Base-by-base conservation (phyloP, 2,113 vertebrate genomes). In the Eupsittula cactorum region DNA sequence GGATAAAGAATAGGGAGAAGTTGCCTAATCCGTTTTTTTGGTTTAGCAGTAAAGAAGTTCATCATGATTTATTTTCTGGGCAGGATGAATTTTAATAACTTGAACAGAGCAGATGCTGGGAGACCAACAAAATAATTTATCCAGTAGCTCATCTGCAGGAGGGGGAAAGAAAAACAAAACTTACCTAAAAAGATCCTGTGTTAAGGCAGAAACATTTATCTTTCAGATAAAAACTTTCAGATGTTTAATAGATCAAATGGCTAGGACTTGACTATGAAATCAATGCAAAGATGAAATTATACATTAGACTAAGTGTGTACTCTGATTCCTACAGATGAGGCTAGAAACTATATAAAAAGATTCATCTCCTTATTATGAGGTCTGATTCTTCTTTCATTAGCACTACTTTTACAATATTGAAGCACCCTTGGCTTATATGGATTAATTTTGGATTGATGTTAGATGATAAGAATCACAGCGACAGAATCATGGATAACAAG, bases 211-310 rank as follows among this genome's bases (percentile, higher is more conserved):
- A 82, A 67, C 50, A 55, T 21, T 90, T 77, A 77, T 65, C 27
- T 29, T 52, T 67, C 8, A 31, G 64, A 49, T 64, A 60, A 68
- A 67, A 93, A 37, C 29, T 46, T 87, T 91, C 73, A 81, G 69
- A 94, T 92, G 82, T 88, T 93, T 90, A 95, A 86, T 87, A 92
- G 90, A 94, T 96, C 65, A 88, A 75, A 84, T 90, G 64, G 60
- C 82, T 62, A 70, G 57, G 79, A 79, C 35, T 60, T 60, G 65
- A 41, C 1, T 59, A 29, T n/a, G 82, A 68, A 96, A 97, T 97
- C 94, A 91, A 92, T 90, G 44, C 12, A 14, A 44, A 88, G 82
- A 95, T 92, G 64, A 95, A 93, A 93, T 90, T 64, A 88, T 86
- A 55, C 71, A 60, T 96, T 88, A 80, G 49, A 88, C 39, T 84